Evolutionary conservation across 2,113 vertebrate species (phyloP), one percentile per base, ranked within the genome.

Genomic region (Cichladusa arquata): DNA sequence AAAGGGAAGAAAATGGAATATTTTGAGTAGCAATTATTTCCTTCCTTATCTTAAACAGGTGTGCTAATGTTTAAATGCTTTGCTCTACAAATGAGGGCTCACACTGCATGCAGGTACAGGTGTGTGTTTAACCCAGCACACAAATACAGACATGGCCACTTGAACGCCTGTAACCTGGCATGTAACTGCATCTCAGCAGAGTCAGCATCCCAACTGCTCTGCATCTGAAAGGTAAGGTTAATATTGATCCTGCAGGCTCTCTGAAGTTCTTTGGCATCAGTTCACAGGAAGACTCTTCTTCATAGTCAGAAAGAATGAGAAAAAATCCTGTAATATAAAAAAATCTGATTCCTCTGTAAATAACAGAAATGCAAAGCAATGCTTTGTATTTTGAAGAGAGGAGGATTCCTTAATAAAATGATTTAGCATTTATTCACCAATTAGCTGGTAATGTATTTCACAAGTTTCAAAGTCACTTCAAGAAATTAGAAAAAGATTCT

Each of bases 101-200:
- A 28, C 26, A 0, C 8, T 23, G 23, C 50, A 16, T 1, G 0
- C 25, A 50, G 4, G 20, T n/a, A 79, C 9, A 50, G 29, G 9
- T 0, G 8, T 0, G 0, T 19, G 33, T 42, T 71, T 42, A 79
- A 67, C 11, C 67, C 54, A 34, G 56, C 20, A 62, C 26, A 9
- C 5, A 19, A 81, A 31, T 26, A 51, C 29, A 65, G 20, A 26
- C 19, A 12, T 2, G 11, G 57, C n/a, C 69, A 78, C 34, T 54
- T 26, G 20, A 64, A 51, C 3, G 13, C 34, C 66, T 65, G n/a
- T 74, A 86, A 67, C 31, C 26, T 12, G 57, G 62, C 48, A 40
- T 2, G 1, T 33, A 88, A 13, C 33, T 65, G 24, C 71, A 69
- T 9, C 67, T 92, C 56, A 58, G 81, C 84, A 87, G 22, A 87